A percentile compares a stretch with the other conserved stretches of the same genome.
These are phyloP conservation scores for Boleophthalmus pectinirostris DNA, from an alignment of 2,113 vertebrate genomes.

Conservation along the genomic window DNA sequence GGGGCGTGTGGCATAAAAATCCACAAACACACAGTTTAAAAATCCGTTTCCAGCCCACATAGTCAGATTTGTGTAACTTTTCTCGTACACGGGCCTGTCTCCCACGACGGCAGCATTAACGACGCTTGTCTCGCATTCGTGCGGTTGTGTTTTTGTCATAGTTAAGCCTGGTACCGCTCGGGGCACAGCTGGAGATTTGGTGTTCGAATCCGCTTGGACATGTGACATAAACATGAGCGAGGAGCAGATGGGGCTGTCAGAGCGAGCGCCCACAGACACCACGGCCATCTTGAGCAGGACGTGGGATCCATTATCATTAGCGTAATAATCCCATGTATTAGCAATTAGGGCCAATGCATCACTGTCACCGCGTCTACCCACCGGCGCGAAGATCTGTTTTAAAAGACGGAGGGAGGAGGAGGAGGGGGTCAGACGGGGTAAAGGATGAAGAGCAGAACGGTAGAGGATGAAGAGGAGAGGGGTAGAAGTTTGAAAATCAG, in stretches of 20 bases:
- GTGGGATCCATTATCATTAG: constrained; percentile 38
- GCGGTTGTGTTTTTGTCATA: background rate
- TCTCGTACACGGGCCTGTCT: background rate
- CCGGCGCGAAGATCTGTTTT: constrained; percentile 28
- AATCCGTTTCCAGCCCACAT: too few relatives aligned
- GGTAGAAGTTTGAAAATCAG: too few relatives aligned
- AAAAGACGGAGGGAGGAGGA: background rate
- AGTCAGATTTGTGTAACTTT: too few relatives aligned
- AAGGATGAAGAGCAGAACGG: too few relatives aligned
- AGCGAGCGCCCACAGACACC: constrained; percentile 19
- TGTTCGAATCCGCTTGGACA: background rate
- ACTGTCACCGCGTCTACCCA: constrained; percentile 52
- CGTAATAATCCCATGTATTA: constrained; percentile 52
- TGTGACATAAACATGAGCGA: constrained; percentile 9
- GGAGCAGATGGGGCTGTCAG: constrained; percentile 11
- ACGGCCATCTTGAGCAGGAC: constrained; percentile 42
- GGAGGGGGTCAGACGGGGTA: too few relatives aligned
- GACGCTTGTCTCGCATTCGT: background rate
- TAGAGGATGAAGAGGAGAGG: too few relatives aligned
- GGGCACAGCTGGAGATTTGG: background rate
- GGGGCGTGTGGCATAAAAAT: too few relatives aligned
- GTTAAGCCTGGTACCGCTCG: background rate
- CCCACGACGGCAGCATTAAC: background rate
- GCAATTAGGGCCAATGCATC: constrained; percentile 34
- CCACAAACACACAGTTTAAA: too few relatives aligned